Percentiles rank a stretch among this genome's conserved stretches.
Evolutionary conservation across 1,140 invertebrate genomes (phyloP).

Genomic region (Idris sp.): DNA sequence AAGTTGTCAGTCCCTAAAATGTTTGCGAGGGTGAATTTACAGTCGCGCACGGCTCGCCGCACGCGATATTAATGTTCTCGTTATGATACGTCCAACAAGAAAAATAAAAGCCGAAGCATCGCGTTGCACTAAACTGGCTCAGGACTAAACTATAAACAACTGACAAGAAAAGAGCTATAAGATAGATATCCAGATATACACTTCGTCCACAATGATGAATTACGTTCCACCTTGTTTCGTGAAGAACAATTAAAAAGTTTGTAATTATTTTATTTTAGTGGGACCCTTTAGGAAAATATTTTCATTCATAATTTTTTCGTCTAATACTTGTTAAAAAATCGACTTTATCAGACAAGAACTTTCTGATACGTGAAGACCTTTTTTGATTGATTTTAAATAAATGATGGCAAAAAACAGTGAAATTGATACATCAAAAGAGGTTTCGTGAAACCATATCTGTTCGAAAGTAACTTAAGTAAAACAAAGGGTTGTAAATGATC

Average conservation of each 20-base stretch:
- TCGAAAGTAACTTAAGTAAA: constrained; percentile 15
- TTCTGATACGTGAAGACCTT: no score
- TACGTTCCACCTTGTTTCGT: not conserved
- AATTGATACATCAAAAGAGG: constrained; percentile 48
- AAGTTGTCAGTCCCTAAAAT: constrained; percentile 53
- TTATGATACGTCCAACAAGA: constrained; percentile 55
- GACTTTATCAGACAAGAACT: no score
- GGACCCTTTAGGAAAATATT: no score
- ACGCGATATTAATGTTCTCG: constrained; percentile 65
- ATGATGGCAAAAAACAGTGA: constrained; percentile 14
- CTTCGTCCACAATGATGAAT: constrained; percentile 20
- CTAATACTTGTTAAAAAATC: no score
- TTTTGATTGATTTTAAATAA: not conserved
- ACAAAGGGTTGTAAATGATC: constrained; percentile 42
- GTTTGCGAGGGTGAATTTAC: constrained; percentile 48
- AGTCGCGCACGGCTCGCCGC: constrained; percentile 47
- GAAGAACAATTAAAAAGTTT: constrained; percentile 24
- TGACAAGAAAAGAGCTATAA: constrained; percentile 25
- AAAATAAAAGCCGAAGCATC: constrained; percentile 46
- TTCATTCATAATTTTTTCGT: no score
- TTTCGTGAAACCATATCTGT: constrained; percentile 51
- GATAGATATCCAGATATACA: constrained; percentile 32
- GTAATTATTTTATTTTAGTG: no score
- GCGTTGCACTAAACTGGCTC: constrained; percentile 30
- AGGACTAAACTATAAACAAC: constrained; percentile 38